Conservation (phyloP, 2,113 vertebrate species). For the Melanostigma gelatinosum region DNA sequence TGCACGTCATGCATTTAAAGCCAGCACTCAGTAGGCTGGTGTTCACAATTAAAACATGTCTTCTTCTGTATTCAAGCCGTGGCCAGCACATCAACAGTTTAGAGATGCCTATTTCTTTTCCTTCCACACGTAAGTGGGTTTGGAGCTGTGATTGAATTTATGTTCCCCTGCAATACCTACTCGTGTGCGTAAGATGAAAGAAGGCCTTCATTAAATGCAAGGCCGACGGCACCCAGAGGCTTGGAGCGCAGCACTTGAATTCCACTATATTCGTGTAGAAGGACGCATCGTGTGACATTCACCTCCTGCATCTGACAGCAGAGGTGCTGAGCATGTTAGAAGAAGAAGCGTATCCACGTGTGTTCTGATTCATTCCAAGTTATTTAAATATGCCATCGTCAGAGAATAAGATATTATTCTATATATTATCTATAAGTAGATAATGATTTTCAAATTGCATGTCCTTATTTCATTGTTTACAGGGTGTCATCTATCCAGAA, state of each 20-base stretch:
- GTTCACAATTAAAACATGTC: neutral
- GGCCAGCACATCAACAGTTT: neutral
- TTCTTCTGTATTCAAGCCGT: neutral
- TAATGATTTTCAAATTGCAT: neutral
- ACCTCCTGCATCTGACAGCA: neutral
- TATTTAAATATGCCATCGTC: neutral
- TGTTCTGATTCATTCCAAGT: neutral
- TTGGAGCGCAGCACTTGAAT: conserved; percentile 15
- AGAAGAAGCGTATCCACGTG: neutral
- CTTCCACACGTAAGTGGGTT: conserved; percentile 11
- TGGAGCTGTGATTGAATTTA: conserved; percentile 21
- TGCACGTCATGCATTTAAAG: neutral
- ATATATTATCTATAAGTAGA: no score
- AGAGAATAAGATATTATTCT: neutral
- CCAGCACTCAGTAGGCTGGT: neutral
- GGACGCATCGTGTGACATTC: neutral
- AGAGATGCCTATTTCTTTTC: neutral
- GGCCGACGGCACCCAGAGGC: conserved; percentile 18
- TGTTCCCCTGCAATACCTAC: conserved; percentile 13
- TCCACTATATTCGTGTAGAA: neutral
- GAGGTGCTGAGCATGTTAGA: neutral
- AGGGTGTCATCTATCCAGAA: neutral
- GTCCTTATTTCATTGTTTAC: conserved; percentile 20
- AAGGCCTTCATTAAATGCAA: conserved; percentile 5
- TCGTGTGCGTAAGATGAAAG: conserved; percentile 31